Percentiles rank a stretch among this genome's conserved stretches.
Conservation (phyloP, 2,113 vertebrate species). For the Acinonyx jubatus region DNA sequence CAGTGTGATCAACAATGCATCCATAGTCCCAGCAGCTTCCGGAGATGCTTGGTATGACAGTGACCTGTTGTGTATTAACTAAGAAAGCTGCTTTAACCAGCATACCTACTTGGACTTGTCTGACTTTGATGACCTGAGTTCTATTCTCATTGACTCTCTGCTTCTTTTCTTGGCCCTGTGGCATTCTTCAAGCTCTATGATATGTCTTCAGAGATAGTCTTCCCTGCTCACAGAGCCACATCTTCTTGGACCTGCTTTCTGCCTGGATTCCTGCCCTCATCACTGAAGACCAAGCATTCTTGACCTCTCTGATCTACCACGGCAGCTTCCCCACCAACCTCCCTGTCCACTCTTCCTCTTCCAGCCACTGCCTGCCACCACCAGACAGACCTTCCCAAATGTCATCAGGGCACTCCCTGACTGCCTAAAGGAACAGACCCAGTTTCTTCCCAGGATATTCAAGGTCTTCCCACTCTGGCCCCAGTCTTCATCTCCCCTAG, state of each 20-base stretch:
- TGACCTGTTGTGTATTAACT: neutral
- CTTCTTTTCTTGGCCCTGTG: neutral
- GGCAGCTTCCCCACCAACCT: neutral
- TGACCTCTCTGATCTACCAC: neutral
- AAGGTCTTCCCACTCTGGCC: neutral
- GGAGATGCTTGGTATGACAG: neutral
- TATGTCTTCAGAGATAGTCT: too few relatives aligned
- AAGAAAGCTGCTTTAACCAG: neutral
- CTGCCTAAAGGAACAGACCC: neutral
- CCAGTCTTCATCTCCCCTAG: neutral
- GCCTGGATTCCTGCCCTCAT: neutral
- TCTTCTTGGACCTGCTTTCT: neutral
- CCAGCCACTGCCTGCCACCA: too few relatives aligned
- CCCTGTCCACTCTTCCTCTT: neutral
- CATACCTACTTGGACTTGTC: neutral
- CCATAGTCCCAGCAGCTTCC: neutral
- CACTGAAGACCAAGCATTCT: neutral
- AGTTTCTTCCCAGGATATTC: neutral
- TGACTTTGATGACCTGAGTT: neutral
- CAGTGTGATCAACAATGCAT: rapidly evolving
- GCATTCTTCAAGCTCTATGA: neutral
- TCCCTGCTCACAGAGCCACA: too few relatives aligned
- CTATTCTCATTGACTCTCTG: rapidly evolving
- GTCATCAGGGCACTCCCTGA: neutral
- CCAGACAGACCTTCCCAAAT: neutral